Evolutionary conservation across 1,140 invertebrate genomes (phyloP).

Genomic region (Steinernema feltiae): DNA sequence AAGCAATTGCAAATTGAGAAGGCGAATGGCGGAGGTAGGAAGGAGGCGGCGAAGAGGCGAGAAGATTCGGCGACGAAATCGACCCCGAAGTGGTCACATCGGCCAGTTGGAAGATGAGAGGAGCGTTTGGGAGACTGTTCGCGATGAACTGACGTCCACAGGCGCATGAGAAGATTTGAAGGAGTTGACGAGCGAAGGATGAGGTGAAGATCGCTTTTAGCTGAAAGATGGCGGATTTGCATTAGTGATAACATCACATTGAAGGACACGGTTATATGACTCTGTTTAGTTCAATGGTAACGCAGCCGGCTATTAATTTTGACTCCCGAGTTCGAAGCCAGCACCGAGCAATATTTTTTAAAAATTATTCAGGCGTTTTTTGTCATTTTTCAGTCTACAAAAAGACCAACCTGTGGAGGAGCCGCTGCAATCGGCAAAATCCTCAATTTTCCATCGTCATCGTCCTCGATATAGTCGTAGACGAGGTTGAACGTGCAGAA

Average conservation of each 20-base stretch:
- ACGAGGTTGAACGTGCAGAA: conserved; percentile 41
- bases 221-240: no score
- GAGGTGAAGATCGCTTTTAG: conserved; percentile 36
- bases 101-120: conserved; percentile 10
- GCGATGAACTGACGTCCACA: conserved; percentile 35
- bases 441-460: neutral
- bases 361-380: no score
- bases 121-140: conserved; percentile 29
- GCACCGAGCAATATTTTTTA: no score
- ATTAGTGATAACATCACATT: no score
- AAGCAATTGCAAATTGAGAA: conserved; percentile 22
- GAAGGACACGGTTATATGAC: no score
- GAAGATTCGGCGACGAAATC: neutral
- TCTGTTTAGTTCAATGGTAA: no score
- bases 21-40: conserved; percentile 15
- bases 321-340: no score
- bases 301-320: no score
- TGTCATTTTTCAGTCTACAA: neutral
- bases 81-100: neutral
- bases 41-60: neutral
- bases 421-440: conserved; percentile 22
- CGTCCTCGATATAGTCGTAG: conserved; percentile 35
- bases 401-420: conserved; percentile 15
- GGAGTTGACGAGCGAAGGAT: conserved; percentile 31
- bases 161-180: conserved; percentile 34